A percentile compares a stretch with the other conserved stretches of the same genome.
These are phyloP conservation scores for Alectura lathami DNA, from an alignment of 2,113 vertebrate species.

Conservation along the genomic window DNA sequence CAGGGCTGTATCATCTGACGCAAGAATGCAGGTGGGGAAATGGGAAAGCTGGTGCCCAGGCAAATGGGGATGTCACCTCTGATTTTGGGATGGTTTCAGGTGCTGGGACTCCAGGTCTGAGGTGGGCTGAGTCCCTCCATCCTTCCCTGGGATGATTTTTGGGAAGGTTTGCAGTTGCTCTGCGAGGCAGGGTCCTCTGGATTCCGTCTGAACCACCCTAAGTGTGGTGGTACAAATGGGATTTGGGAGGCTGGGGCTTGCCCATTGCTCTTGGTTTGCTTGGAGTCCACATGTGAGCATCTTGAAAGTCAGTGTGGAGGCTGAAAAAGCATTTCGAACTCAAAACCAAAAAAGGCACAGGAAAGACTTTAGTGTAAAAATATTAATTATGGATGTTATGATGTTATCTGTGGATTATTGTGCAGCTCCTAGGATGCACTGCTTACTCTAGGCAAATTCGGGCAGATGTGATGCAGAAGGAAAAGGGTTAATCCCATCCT, in stretches of 20 bases:
- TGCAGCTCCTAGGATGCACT: background rate
- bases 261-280: background rate
- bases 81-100: background rate
- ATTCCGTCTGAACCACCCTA: background rate
- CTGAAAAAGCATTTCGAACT: background rate
- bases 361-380: background rate
- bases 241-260: background rate
- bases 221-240: accelerated
- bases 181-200: background rate
- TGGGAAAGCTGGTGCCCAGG: background rate
- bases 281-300: background rate
- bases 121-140: background rate
- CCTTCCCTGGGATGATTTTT: background rate
- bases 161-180: background rate
- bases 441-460: background rate
- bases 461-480: background rate
- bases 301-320: accelerated
- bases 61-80: background rate
- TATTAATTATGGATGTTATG: background rate
- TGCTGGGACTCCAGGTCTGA: background rate
- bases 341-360: too few relatives aligned
- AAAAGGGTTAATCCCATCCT: background rate
- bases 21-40: background rate
- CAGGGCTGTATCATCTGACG: accelerated
- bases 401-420: background rate